Evolutionary conservation across 1,140 invertebrate species (phyloP), one percentile per base, ranked within the genome.

Genomic region (Phymorhynchus buccinoides): DNA sequence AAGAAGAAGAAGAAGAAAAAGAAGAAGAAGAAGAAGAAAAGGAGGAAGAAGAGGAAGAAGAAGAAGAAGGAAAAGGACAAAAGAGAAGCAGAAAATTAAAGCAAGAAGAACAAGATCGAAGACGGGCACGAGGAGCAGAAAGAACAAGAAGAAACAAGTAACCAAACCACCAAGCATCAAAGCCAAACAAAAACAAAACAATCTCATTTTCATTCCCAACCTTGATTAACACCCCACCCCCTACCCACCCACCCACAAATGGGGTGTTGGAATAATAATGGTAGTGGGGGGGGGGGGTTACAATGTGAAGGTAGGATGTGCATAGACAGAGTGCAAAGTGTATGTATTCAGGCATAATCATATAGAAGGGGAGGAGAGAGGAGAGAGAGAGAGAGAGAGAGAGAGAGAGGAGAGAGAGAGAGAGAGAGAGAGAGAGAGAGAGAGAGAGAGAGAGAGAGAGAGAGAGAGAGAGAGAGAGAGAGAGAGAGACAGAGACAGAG

Each of bases 371-470:
- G 27, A 27, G 27, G 68, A 80, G n/a, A 30, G n/a, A 37, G 44
- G n/a, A 68, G 52, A 52, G n/a, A 41, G n/a, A 68, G 41, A 68
- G n/a, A 30, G n/a, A 52, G 52, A 68, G 48, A 68, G 41, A 68
- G 1, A 52, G n/a, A 68, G 30, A 83, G 35, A 18, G 3, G 44
- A 77, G n/a, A 3, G 30, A 77, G 68, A 18, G 1, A 30, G 44
- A 68, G 35, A 30, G 62, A 42, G 35, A 48, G 68, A 42, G 30
- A 42, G 32, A 66, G 30, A 12, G n/a, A 30, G 41, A 68, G 81
- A 52, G 18, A 52, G 27, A 41, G 18, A 30, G 18, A 16, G 27
- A 41, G 41, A 16, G 18, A 35, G 80, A 81, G 41, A 30, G 18
- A 18, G 80, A 56, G 22, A 18, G 18, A 35, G 41, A 41, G 41